Base-by-base conservation (phyloP, 37 sponge, comb jelly and placozoan genomes). In the Aplysina aerophoba region DNA sequence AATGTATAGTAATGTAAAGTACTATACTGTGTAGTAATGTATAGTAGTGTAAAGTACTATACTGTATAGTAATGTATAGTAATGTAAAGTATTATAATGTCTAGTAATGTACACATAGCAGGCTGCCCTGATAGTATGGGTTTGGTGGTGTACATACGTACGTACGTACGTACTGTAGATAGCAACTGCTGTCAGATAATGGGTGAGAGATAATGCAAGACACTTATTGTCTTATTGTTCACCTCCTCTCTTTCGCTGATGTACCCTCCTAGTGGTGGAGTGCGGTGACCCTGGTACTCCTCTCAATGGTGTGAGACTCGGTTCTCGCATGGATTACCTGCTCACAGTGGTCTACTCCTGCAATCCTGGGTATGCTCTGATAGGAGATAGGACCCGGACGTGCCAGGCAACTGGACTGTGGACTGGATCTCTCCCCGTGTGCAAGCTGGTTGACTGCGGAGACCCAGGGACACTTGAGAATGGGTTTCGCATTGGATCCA, bases 391-490 rank as follows among this genome's bases (percentile, higher is more conserved):
- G 0, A 13, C 13, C 16, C 28, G 67, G 25, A 44, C 35, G 5
- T 87, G 88, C 59, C 77, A 59, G 59, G 19, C 75, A 20, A 71
- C 38, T 55, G 83, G 88, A 1, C 31, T n/a, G 22, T 87, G 88
- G 88, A 58, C 54, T 59, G 83, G 88, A 63, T 15, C 75, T 53
- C 35, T 44, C 16, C 82, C 88, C 1, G 5, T n/a, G 22, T 87
- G 88, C n/a, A 38, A 85, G 35, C 63, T 71, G 12, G 35, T 65
- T 21, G 73, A 58, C 25, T 93, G 94, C 50, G 81, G 85, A 56
- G 86, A 84, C 25, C 93, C 88, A 25, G 88, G 88, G 8, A 74
- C 75, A 12, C 93, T 87, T 31, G 82, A 21, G 0, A 86, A 87
- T 69, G 93, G 93, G 0, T n/a, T 24, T 5, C 82, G 84, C 27